A percentile compares a stretch with the other conserved stretches of the same genome.
phyloP scores from a whole-genome alignment of 1,140 invertebrate species.

The Bombus pyrosoma region DNA sequence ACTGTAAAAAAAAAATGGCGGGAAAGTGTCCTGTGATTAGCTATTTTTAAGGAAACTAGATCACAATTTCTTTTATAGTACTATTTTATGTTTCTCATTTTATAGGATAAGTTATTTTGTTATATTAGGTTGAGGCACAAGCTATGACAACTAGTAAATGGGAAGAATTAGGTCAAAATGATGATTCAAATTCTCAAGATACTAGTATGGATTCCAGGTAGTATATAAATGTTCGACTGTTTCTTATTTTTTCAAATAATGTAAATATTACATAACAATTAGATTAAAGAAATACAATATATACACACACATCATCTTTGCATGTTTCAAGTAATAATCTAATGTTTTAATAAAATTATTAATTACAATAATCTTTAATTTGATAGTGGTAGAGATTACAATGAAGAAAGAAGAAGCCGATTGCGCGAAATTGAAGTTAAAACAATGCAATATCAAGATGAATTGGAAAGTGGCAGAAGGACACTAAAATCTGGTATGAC shows the following conservation, averaged over 20 bases:
- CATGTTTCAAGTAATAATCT: neutral
- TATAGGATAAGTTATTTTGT: neutral
- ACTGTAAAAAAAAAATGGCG: neutral
- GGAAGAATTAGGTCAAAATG: conserved; percentile 88
- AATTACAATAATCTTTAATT: conserved; percentile 5
- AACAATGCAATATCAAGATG: conserved; percentile 97
- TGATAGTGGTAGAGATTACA: conserved; percentile 81
- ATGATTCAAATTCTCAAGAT: conserved; percentile 81
- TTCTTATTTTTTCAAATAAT: too few species aligned
- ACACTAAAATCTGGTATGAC: conserved; percentile 90
- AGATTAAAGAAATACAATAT: too few species aligned
- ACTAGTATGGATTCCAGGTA: conserved; percentile 81
- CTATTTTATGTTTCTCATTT: neutral
- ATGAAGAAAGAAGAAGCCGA: conserved; percentile 91
- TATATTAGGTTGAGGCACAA: conserved; percentile 89
- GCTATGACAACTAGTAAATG: conserved; percentile 95
- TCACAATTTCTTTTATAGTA: neutral
- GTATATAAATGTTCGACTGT: neutral
- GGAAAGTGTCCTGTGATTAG: neutral
- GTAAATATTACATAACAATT: neutral
- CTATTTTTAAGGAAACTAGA: neutral
- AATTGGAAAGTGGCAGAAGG: conserved; percentile 93
- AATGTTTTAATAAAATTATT: neutral
- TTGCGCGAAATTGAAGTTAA: conserved; percentile 97
- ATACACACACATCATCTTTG: neutral